Percentiles rank a stretch among this genome's conserved stretches.
Evolutionary conservation across 2,888 invertebrate genomes (phyloP).

Genomic region (Bedellia somnulentella): DNA sequence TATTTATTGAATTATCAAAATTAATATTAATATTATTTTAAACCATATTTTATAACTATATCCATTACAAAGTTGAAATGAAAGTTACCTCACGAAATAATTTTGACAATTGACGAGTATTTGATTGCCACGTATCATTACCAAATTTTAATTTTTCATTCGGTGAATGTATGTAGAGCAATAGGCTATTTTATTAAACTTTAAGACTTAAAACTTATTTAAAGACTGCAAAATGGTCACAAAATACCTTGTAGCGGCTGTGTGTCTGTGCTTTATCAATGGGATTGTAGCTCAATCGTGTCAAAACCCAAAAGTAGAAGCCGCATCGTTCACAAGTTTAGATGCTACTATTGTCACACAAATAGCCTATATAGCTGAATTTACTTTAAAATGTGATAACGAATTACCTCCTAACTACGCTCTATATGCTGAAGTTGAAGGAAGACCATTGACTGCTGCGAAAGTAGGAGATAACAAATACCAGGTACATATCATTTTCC

Average conservation of each 20-base stretch:
- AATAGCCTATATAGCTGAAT: conserved; percentile 90
- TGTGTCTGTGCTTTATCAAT: conserved; percentile 23
- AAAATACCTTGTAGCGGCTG: conserved; percentile 29
- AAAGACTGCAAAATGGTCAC: conserved; percentile 43
- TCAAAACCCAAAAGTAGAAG: conserved; percentile 67
- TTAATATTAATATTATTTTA: too few species aligned
- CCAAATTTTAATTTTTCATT: too few species aligned
- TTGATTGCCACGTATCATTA: too few species aligned
- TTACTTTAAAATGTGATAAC: conserved; percentile 79
- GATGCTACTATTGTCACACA: conserved; percentile 90
- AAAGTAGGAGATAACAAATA: conserved; percentile 76
- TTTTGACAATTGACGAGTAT: too few species aligned
- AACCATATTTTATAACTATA: too few species aligned
- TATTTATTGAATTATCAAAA: too few species aligned
- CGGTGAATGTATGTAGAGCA: too few species aligned
- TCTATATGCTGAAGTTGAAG: conserved; percentile 87
- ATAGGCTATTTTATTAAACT: too few species aligned
- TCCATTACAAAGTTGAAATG: too few species aligned
- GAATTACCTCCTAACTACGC: conserved; percentile 65
- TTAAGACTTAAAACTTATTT: too few species aligned
- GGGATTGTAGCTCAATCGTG: conserved; percentile 30
- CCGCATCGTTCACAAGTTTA: conserved; percentile 86
- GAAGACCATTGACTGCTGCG: conserved; percentile 82
- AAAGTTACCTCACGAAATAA: too few species aligned
- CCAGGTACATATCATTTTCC: conserved; percentile 72